Evolutionary conservation across 2,113 vertebrate species (phyloP).

Genomic region (Turdus rufiventris): DNA sequence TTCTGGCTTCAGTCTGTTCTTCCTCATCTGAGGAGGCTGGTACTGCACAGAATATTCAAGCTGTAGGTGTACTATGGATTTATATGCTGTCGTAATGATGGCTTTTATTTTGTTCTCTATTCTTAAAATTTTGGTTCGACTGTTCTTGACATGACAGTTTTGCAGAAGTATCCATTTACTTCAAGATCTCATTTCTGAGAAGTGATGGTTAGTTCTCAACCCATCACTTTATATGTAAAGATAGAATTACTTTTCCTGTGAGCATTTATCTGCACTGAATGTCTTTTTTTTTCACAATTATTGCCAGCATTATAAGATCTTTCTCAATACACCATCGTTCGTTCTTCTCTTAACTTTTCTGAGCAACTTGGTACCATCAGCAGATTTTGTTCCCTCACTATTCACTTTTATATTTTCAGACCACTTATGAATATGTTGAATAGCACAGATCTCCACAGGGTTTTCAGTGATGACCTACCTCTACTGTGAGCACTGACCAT

Average conservation of each 20-base stretch:
- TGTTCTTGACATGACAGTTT: neutral
- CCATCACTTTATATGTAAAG: neutral
- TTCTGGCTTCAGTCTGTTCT: neutral
- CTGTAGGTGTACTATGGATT: neutral
- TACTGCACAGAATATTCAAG: neutral
- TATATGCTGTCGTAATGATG: neutral
- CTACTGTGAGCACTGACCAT: neutral
- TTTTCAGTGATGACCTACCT: neutral
- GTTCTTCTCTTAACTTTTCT: neutral
- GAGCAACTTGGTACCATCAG: neutral
- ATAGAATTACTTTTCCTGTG: neutral
- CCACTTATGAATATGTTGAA: neutral
- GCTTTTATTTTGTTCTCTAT: slow-evolving; percentile 14
- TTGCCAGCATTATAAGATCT: neutral
- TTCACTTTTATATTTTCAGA: neutral
- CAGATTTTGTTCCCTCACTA: neutral
- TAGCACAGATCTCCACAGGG: neutral
- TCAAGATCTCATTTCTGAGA: slow-evolving; percentile 33
- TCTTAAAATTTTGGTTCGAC: neutral
- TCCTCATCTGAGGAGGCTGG: neutral
- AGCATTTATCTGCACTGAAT: neutral
- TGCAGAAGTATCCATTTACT: slow-evolving; percentile 9
- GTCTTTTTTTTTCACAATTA: neutral
- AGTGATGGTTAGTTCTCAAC: slow-evolving; percentile 5
- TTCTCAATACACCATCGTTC: neutral